Evolutionary conservation across 2,888 invertebrate genomes (phyloP).

Genomic region (Neria commutata): DNA sequence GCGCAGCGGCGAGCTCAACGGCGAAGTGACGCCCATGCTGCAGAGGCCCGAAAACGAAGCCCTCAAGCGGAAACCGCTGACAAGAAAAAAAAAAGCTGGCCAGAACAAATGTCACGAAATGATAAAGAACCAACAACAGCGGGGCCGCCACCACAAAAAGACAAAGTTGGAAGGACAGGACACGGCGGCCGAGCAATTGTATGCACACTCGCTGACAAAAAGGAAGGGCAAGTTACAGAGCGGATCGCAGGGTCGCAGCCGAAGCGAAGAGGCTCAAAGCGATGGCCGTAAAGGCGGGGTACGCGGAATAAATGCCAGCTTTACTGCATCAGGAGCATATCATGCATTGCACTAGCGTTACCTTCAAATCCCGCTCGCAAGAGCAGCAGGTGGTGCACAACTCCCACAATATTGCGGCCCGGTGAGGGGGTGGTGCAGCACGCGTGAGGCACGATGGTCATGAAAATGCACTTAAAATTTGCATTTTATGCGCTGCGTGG

Average conservation of each 20-base stretch:
- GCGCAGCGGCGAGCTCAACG: background rate
- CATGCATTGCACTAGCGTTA: no score
- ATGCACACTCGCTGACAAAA: no score
- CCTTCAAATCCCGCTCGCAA: no score
- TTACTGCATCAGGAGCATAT: no score
- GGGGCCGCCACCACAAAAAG: background rate
- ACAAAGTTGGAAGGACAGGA: no score
- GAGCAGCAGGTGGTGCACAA: no score
- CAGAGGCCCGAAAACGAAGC: background rate
- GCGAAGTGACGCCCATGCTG: slow-evolving; percentile 1
- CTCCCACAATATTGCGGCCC: no score
- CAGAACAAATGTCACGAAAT: no score
- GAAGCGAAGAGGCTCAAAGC: background rate
- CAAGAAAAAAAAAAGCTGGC: background rate
- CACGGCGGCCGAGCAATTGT: no score
- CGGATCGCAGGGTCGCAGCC: background rate
- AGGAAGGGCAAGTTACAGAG: no score
- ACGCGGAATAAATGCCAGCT: background rate
- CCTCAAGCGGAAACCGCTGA: background rate
- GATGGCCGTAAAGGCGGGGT: background rate
- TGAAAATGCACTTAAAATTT: slow-evolving; percentile 1
- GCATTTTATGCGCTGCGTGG: background rate
- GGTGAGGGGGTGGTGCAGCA: background rate
- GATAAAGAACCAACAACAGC: background rate
- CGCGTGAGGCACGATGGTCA: no score